Base-by-base conservation (phyloP, 2,113 vertebrate genomes). In the Eleginops maclovinus region DNA sequence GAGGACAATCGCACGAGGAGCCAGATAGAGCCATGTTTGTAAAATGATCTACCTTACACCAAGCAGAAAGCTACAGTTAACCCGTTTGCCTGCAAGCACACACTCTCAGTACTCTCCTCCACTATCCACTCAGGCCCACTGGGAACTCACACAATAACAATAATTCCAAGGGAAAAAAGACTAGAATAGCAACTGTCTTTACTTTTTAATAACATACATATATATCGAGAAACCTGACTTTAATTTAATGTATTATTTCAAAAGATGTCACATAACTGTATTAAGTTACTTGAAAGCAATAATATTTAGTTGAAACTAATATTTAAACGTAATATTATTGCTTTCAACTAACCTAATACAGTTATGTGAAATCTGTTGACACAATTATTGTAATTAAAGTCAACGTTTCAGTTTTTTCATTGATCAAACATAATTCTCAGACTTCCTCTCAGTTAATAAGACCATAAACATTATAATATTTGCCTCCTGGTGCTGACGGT, bases 41-140 rank as follows among this genome's bases (percentile, higher is more conserved):
- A 62, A 41, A 67, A 73, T 72, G 12, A 67, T 54, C 55, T 21
- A n/a, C 19, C 46, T 50, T 26, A 71, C 19, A 22, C 1, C 1
- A 65, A 10, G 21, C 53, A 6, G 53, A 44, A 26, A 64, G 44
- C 28, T 72, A 7, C 12, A 63, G 56, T 47, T 55, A 49, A 50
- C 76, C 24, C 50, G 21, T 26, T 55, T 17, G 41, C 59, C 50
- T 56, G 67, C 54, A 13, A 49, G 19, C 54, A 21, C 24, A 16
- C 53, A 46, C 54, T 22, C 53, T 56, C 40, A 9, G 40, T 14
- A 14, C 22, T 26, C 40, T 55, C 12, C 28, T 40, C 31, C 31
- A 3, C 13, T 2, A 9, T 15, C 21, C 19, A 24, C 14, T 1
- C 53, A 51, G 54, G 46, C 11, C 40, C 21, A 43, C 10, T 0